Percentiles rank a stretch among this genome's conserved stretches.
These are phyloP conservation scores for Diacarnus erythraeanus DNA, from an alignment of 37 sponge, comb jelly and placozoan genomes.

Conservation along the genomic window DNA sequence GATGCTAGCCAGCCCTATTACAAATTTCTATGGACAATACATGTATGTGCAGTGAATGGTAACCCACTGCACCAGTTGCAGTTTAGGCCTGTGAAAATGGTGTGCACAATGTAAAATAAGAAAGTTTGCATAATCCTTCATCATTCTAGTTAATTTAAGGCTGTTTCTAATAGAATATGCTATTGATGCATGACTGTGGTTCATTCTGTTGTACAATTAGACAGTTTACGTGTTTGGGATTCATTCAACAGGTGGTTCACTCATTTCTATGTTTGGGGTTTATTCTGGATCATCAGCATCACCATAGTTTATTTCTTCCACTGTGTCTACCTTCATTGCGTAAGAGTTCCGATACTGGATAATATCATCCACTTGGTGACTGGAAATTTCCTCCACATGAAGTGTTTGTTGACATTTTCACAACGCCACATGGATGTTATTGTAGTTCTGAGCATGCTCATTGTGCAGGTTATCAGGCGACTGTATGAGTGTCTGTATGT, in stretches of 20 bases:
- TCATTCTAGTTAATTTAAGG: neutral
- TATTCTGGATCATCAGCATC: constrained; percentile 39
- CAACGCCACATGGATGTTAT: constrained; percentile 41
- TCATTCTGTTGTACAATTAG: neutral
- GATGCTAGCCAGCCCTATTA: no score
- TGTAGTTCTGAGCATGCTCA: constrained; percentile 42
- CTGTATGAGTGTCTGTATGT: constrained; percentile 78
- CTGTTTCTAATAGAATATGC: neutral
- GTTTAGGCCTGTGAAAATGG: no score
- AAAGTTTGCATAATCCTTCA: neutral
- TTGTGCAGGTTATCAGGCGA: constrained; percentile 56
- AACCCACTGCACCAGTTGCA: no score
- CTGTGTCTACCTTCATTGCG: neutral
- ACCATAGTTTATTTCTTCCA: neutral
- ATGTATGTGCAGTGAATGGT: no score
- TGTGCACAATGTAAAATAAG: no score
- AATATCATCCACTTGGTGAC: neutral
- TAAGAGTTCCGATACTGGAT: neutral
- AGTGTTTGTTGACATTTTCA: neutral
- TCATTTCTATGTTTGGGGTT: constrained; percentile 72
- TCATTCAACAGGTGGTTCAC: constrained; percentile 59
- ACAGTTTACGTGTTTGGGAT: neutral
- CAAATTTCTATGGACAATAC: no score
- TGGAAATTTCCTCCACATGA: constrained; percentile 4
- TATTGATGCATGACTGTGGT: no score